Base-by-base conservation (phyloP, 2,113 vertebrate species). In the Phoenicopterus ruber region DNA sequence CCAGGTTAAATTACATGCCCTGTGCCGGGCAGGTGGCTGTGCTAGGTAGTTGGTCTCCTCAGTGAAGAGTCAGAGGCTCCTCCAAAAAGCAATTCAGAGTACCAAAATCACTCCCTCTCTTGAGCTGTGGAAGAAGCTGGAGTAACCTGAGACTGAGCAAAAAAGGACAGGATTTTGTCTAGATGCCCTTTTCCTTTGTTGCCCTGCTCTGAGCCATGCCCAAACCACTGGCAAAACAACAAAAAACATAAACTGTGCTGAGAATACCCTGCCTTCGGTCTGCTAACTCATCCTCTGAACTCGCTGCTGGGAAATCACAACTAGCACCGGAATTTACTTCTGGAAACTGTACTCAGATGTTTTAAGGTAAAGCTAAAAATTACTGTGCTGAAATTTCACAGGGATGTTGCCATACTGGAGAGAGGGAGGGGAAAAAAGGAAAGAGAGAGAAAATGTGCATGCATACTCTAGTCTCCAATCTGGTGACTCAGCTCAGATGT, bases 401-500 rank as follows among this genome's bases (percentile, higher is more conserved):
- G 32, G 40, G 57, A 71, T 86, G 40, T 36, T 73, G 52, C 77
- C 34, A 13, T n/a, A 55, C 5, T 50, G 31, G 31, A 63, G 21
- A 15, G 25, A 38, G 28, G 17, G 26, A 54, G 15, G 36, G 13
- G 7, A 10, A 32, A 36, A 62, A 80, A 40, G 7, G 17, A 46
- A 82, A 58, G 17, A 36, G 16, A 21, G 10, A 44, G 32, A 74
- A 88, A 11, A 7, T 18, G 20, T 0, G 0, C 28, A 34, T 13
- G 61, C 52, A 55, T 49, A 29, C 22, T 61, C 42, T 36, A 69
- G 21, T 28, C 82, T 96, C 36, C 61, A 65, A 91, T 81, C 46
- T 81, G 70, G 86, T 93, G 92, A 96, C 92, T 97, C 94, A 97
- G 66, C 77, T 97, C 92, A 93, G 77, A 97, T 79, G 96, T 71